phyloP scores from a whole-genome alignment of 2,797 vertebrate species.

The Carcharodon carcharias region DNA sequence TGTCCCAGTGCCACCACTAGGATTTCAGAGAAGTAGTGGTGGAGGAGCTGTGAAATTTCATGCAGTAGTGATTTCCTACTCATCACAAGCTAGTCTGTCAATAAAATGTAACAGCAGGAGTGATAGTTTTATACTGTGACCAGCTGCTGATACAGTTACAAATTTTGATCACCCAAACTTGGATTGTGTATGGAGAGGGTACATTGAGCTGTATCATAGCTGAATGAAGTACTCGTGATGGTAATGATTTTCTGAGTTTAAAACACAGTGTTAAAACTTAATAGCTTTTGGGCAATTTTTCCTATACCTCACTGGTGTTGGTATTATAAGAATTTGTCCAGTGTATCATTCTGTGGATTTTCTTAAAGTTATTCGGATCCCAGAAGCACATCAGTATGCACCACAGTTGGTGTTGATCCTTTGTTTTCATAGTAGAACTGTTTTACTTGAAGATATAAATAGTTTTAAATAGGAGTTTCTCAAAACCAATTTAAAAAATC shows the following conservation, averaged over 20 bases:
- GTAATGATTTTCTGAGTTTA: neutral
- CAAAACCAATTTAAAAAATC: neutral
- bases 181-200: neutral
- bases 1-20: neutral
- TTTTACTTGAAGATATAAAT: conserved; percentile 28
- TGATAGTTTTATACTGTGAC: neutral
- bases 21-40: neutral
- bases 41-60: neutral
- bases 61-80: neutral
- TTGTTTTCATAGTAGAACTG: conserved; percentile 38
- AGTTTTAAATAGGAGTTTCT: conserved; percentile 24
- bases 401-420: neutral
- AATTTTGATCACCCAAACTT: neutral
- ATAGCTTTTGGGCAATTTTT: neutral
- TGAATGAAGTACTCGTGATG: neutral
- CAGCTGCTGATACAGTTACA: neutral
- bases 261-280: neutral
- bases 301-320: neutral
- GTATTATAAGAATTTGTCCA: neutral
- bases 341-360: neutral
- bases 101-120: neutral
- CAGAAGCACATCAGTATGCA: neutral
- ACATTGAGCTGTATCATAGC: neutral
- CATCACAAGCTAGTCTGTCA: too few species aligned
- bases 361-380: conserved; percentile 36